Conservation (phyloP, 2,888 invertebrate genomes). For the Tetheella fluctuosa region DNA sequence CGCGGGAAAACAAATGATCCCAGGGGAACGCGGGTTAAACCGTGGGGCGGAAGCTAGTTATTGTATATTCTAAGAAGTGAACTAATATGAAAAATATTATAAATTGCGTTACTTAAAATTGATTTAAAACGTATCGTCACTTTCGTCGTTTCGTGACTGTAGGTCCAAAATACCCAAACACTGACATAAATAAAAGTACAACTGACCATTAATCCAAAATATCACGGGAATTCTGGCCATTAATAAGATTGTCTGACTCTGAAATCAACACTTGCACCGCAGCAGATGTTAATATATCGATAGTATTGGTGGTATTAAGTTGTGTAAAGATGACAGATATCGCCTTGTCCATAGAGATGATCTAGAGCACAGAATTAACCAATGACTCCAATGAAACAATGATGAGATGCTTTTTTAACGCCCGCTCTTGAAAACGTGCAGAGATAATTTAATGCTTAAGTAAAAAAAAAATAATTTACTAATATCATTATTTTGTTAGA, state of each 20-base stretch:
- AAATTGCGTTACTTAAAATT: too few relatives aligned
- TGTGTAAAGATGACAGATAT: conserved; percentile 69
- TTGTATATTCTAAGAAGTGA: too few relatives aligned
- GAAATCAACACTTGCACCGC: conserved; percentile 21
- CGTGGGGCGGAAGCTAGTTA: too few relatives aligned
- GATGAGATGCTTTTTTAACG: conserved; percentile 10
- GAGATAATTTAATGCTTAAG: not conserved
- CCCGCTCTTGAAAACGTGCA: conserved; percentile 8
- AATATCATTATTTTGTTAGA: not conserved
- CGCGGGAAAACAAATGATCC: too few relatives aligned
- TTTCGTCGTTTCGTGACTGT: too few relatives aligned
- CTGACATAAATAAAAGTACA: too few relatives aligned
- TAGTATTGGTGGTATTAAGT: conserved; percentile 72
- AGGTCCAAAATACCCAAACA: too few relatives aligned
- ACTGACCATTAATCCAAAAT: too few relatives aligned
- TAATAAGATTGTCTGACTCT: conserved; percentile 19
- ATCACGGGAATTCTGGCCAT: not conserved
- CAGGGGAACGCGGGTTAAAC: too few relatives aligned
- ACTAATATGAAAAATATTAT: too few relatives aligned
- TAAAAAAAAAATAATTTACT: too few relatives aligned
- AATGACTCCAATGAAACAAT: conserved; percentile 9
- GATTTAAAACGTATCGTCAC: too few relatives aligned
- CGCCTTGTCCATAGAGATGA: conserved; percentile 17
- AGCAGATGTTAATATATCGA: conserved; percentile 64
- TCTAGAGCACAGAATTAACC: conserved; percentile 11